phyloP scores from a whole-genome alignment of 2,888 invertebrate species.

The Geophilus truncorum region DNA sequence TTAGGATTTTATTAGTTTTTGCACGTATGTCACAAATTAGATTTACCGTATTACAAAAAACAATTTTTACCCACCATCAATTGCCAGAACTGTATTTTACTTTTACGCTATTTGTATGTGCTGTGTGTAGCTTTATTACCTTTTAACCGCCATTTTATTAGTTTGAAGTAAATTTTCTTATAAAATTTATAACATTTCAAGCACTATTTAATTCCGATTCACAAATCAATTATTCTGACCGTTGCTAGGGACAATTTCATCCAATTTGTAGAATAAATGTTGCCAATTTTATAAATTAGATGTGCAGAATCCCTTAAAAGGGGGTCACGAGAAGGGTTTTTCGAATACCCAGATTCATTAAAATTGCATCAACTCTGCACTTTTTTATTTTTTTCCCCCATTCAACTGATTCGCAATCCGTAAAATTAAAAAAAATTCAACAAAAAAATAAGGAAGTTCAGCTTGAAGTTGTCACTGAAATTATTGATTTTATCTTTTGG shows the following conservation, averaged over 20 bases:
- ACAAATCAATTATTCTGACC: background rate
- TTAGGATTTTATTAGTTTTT: too few species aligned
- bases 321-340: background rate
- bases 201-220: too few species aligned
- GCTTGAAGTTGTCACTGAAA: background rate
- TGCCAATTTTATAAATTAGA: background rate
- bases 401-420: background rate
- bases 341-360: background rate
- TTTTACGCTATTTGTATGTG: too few species aligned
- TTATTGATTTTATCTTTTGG: background rate
- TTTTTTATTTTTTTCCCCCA: background rate
- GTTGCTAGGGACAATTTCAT: background rate
- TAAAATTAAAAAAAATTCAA: background rate
- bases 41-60: too few species aligned
- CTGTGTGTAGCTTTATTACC: too few species aligned
- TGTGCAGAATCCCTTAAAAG: background rate
- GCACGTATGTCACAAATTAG: too few species aligned
- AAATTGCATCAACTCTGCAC: background rate
- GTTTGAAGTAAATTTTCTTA: too few species aligned
- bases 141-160: too few species aligned
- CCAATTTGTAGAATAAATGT: background rate
- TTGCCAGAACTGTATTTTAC: too few species aligned
- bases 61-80: too few species aligned
- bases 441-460: too few species aligned
- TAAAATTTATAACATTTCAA: too few species aligned